phyloP scores from a whole-genome alignment of 2,888 invertebrate genomes.

The Amphipoea lucens region DNA sequence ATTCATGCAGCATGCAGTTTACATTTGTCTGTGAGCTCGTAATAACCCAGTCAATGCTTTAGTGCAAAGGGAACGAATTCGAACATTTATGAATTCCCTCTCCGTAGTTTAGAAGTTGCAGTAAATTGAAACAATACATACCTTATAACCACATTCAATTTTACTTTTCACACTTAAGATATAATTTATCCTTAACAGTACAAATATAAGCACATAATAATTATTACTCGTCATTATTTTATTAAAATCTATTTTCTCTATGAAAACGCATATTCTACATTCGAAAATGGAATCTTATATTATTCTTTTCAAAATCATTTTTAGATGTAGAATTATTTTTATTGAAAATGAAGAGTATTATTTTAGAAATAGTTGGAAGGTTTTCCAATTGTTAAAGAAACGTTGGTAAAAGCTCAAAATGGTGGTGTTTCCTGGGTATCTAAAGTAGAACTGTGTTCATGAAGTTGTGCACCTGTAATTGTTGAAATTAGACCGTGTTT shows the following conservation, averaged over 20 bases:
- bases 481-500: constrained; percentile 58
- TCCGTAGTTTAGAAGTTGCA: too few relatives aligned
- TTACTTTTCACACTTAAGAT: constrained; percentile 69
- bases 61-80: too few relatives aligned
- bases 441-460: constrained; percentile 38
- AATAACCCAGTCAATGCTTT: too few relatives aligned
- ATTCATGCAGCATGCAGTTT: too few relatives aligned
- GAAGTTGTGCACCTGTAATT: constrained; percentile 3
- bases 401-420: constrained; percentile 5
- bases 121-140: constrained; percentile 56
- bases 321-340: constrained; percentile 6
- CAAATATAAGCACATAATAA: constrained; percentile 43
- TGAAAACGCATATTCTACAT: constrained; percentile 31
- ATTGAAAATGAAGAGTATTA: not conserved
- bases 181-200: constrained; percentile 43
- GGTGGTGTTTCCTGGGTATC: constrained; percentile 16
- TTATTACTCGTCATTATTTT: constrained; percentile 29
- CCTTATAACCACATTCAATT: constrained; percentile 85
- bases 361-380: not conserved
- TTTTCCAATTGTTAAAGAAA: not conserved
- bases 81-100: too few relatives aligned
- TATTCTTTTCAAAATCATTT: constrained; percentile 27
- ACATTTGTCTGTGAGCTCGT: too few relatives aligned
- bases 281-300: constrained; percentile 26
- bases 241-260: constrained; percentile 15